Evolutionary conservation across 92 coral and sea anemone genomes (phyloP).

Genomic region (Epizoanthus fatuus): DNA sequence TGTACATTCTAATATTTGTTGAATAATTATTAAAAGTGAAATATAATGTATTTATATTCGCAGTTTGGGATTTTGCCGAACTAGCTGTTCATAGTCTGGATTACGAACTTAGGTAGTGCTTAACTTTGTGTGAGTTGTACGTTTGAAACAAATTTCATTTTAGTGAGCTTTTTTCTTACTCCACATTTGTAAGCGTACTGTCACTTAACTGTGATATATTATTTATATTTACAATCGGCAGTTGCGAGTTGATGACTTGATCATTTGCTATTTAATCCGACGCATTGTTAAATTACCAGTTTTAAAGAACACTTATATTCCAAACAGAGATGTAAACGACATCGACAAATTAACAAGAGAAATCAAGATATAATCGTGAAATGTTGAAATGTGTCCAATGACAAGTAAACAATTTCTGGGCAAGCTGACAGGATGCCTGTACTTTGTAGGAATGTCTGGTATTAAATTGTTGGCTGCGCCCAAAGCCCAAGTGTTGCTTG

Average conservation of each 20-base stretch:
- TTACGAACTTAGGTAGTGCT: neutral
- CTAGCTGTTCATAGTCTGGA: neutral
- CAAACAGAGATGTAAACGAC: neutral
- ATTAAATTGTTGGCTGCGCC: constrained; percentile 17
- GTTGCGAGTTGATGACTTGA: neutral
- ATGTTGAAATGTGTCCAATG: neutral
- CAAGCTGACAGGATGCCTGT: too few relatives aligned
- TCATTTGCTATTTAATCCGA: neutral
- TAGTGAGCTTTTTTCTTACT: too few relatives aligned
- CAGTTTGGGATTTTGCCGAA: neutral
- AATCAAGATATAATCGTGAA: neutral
- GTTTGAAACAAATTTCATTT: too few relatives aligned
- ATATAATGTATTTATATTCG: too few relatives aligned
- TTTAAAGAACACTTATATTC: neutral
- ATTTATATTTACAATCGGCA: too few relatives aligned
- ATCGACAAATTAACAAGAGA: constrained; percentile 1
- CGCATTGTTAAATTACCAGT: neutral
- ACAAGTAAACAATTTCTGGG: neutral
- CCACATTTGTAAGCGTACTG: too few relatives aligned
- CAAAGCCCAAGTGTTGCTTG: neutral
- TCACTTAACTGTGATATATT: too few relatives aligned
- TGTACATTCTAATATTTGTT: too few relatives aligned
- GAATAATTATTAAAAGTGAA: too few relatives aligned
- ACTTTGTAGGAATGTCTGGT: constrained; percentile 22
- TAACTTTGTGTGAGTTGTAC: neutral